Conservation (phyloP, 2,797 vertebrate species). For the Rhodeus uyekii region DNA sequence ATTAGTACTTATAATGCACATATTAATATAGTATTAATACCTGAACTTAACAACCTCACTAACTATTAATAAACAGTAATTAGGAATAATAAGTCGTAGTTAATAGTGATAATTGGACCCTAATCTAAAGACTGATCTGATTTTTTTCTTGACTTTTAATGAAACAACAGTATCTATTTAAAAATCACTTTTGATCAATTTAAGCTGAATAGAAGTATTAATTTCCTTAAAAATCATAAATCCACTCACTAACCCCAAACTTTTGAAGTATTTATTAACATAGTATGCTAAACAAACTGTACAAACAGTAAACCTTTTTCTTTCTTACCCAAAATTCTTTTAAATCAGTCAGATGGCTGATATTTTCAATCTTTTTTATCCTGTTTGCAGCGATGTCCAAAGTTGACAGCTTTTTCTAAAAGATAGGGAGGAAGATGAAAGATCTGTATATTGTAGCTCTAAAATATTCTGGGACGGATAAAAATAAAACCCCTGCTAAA, state of each 20-base stretch:
- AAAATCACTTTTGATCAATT: not conserved
- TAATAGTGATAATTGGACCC: not conserved
- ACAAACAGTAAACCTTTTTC: not conserved
- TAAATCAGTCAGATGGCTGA: constrained; percentile 92
- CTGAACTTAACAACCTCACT: not conserved
- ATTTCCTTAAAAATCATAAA: not conserved
- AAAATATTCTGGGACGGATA: constrained; percentile 21
- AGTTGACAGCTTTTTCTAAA: constrained; percentile 95
- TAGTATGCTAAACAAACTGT: not conserved
- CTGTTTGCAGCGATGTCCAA: constrained; percentile 96
- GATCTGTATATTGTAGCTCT: not conserved
- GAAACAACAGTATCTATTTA: not conserved
- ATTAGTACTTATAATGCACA: not conserved
- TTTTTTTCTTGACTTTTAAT: not conserved
- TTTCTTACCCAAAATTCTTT: constrained; percentile 95
- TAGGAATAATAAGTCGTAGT: not conserved
- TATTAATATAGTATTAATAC: not conserved
- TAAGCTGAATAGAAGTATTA: not conserved
- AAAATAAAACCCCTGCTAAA: constrained; percentile 10
- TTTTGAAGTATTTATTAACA: not conserved
- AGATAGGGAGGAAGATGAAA: constrained; percentile 26
- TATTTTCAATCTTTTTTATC: constrained; percentile 97
- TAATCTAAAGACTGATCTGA: not conserved
- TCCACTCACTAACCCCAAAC: not conserved
- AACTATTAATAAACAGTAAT: not conserved